Evolutionary conservation across 1,140 invertebrate genomes (phyloP).

Genomic region (Drosophila leontia): DNA sequence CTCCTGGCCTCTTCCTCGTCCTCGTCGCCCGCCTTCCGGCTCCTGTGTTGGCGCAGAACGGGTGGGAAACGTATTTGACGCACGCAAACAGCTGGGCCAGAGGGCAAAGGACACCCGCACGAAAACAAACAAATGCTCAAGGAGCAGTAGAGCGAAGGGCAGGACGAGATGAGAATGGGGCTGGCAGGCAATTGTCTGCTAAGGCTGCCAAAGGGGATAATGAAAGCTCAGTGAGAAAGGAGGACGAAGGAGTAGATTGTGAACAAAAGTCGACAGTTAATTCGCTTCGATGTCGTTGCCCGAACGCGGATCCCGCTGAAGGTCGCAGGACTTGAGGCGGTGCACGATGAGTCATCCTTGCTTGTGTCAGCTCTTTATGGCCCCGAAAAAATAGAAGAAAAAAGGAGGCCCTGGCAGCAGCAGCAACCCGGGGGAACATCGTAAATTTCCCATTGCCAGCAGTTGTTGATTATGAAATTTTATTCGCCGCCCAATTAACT

Average conservation of each 20-base stretch:
- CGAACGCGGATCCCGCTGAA: conserved; percentile 53
- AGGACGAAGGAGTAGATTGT: conserved; percentile 17
- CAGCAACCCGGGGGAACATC: conserved; percentile 34
- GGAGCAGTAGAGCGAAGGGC: conserved; percentile 8
- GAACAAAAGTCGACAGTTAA: conserved; percentile 64
- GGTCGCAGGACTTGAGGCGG: conserved; percentile 37
- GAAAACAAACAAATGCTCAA: conserved; percentile 62
- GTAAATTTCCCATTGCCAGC: conserved; percentile 66
- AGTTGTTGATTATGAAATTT: conserved; percentile 75
- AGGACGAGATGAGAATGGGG: conserved; percentile 5
- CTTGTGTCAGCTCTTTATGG: conserved; percentile 54
- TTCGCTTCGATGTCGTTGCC: conserved; percentile 41
- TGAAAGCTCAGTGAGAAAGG: conserved; percentile 4
- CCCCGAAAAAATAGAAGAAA: conserved; percentile 29
- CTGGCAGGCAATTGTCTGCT: conserved; percentile 51
- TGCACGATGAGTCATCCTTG: conserved; percentile 57
- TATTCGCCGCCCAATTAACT: conserved; percentile 73
- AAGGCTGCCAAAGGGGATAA: conserved; percentile 32
- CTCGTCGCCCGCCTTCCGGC: background rate
- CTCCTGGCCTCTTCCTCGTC: background rate
- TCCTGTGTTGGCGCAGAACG: conserved; percentile 10
- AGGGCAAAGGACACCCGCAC: conserved; percentile 52
- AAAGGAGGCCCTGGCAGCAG: conserved; percentile 25
- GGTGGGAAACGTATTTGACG: conserved; percentile 60
- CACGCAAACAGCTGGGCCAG: conserved; percentile 71